phyloP scores from a whole-genome alignment of 2,888 invertebrate species.

The Deilephila elpenor region DNA sequence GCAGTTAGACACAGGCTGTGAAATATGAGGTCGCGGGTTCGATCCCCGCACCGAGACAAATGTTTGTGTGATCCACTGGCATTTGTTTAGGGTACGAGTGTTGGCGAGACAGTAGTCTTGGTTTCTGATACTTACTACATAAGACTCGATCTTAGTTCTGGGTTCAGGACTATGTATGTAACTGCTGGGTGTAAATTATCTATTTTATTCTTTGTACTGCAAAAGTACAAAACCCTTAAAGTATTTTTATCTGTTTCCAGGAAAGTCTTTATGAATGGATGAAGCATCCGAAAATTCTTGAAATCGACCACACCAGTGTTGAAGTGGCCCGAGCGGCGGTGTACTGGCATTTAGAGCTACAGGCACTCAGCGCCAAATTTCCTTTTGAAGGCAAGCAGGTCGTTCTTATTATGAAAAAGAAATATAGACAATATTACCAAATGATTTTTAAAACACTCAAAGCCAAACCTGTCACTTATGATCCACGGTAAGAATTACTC shows the following conservation, averaged over 20 bases:
- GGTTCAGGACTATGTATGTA: no score
- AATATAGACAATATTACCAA: slow-evolving; percentile 79
- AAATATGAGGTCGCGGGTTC: no score
- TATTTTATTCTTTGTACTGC: no score
- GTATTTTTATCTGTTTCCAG: slow-evolving; percentile 48
- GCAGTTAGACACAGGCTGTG: no score
- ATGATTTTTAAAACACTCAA: slow-evolving; percentile 79
- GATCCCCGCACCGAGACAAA: no score
- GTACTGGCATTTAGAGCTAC: slow-evolving; percentile 73
- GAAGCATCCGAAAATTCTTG: slow-evolving; percentile 76
- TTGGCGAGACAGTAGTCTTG: no score
- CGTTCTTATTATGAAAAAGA: slow-evolving; percentile 79
- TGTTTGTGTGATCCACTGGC: no score
- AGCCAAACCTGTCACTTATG: slow-evolving; percentile 77
- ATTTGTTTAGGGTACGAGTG: no score
- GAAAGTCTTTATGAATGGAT: slow-evolving; percentile 80
- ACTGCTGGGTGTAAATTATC: background rate
- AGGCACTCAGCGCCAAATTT: slow-evolving; percentile 61
- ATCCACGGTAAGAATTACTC: slow-evolving; percentile 66
- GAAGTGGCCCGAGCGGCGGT: slow-evolving; percentile 78
- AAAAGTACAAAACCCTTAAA: no score
- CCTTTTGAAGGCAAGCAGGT: slow-evolving; percentile 80
- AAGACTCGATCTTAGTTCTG: no score
- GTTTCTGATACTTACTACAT: no score
- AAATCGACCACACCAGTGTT: slow-evolving; percentile 74